Base-by-base conservation (phyloP, 2,888 invertebrate genomes). In the Athalia circularis region DNA sequence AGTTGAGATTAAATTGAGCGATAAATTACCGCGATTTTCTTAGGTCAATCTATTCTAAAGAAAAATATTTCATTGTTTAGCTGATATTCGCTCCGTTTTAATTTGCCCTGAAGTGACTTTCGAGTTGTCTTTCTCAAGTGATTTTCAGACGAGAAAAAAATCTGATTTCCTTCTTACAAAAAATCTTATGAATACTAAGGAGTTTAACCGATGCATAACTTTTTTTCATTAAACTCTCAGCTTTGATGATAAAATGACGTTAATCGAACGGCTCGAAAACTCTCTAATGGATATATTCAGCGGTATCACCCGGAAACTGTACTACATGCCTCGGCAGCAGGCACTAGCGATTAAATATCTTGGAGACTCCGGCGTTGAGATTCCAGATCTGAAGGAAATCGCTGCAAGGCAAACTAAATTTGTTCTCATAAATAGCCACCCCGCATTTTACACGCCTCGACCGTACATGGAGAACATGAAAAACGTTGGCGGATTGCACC, bases 181-280 rank as follows among this genome's bases (percentile, higher is more conserved):
- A n/a, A n/a, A n/a, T n/a, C n/a, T n/a, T n/a, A n/a, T n/a, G n/a
- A n/a, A n/a, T n/a, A n/a, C n/a, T n/a, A n/a, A n/a, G n/a, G n/a
- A 29, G 29, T 29, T 29, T 29, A 29, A 29, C 11, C 29, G 29
- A 29, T 29, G 29, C 43, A 1, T 11, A 8, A 50, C 8, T 50
- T 67, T 47, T 47, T 15, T 67, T 3, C 11, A 29, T 52, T 11
- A 11, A 13, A 29, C 11, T 72, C 15, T 45, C 72, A 72, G 89
- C 4, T 91, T 87, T 77, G 83, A 89, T 57, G 90, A 92, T 47
- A 86, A 85, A 68, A 92, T 92, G 88, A 92, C 88, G 59, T 93
- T 94, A 80, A 86, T 88, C 83, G 91, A 92, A 82, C 87, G 94
- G 81, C 64, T 93, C 0, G 85, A 90, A 47, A 94, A 93, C 84